phyloP scores from a whole-genome alignment of 2,113 vertebrate genomes.

The Protomyctophum bolini region DNA sequence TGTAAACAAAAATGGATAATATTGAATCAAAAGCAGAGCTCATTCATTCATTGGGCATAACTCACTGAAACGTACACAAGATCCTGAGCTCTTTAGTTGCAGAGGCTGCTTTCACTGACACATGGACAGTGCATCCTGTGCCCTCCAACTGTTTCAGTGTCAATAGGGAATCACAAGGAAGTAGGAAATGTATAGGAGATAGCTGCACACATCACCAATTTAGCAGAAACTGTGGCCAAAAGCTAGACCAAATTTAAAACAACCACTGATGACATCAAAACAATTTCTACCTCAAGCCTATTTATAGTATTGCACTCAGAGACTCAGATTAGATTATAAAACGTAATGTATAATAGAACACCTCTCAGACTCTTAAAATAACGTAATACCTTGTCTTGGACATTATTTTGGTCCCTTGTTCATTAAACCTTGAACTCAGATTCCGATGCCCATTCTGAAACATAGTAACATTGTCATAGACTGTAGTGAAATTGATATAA shows the following conservation, averaged over 20 bases:
- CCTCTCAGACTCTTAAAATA: background rate
- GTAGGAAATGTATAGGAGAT: conserved; percentile 29
- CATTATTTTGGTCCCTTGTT: background rate
- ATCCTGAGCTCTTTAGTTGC: conserved; percentile 60
- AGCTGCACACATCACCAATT: conserved; percentile 24
- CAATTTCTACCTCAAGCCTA: conserved; percentile 3
- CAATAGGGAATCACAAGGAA: background rate
- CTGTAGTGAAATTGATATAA: too few species aligned
- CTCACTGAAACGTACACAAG: background rate
- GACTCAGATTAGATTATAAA: background rate
- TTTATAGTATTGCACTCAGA: background rate
- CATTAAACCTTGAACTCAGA: background rate
- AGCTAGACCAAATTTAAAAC: conserved; percentile 3
- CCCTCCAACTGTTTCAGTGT: conserved; percentile 12
- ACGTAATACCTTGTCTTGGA: conserved; percentile 2
- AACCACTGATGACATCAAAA: conserved; percentile 1
- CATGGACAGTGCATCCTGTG: conserved; percentile 15
- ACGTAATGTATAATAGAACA: too few species aligned
- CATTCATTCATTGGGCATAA: conserved; percentile 12
- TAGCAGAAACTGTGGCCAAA: conserved; percentile 1
- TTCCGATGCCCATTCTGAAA: conserved; percentile 22
- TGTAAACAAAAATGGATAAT: background rate
- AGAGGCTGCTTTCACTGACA: conserved; percentile 25
- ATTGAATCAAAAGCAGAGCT: conserved; percentile 16
- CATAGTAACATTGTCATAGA: conserved; percentile 3